Base-by-base conservation (phyloP, 1,140 invertebrate genomes). In the Pogonognathellus flavescens region DNA sequence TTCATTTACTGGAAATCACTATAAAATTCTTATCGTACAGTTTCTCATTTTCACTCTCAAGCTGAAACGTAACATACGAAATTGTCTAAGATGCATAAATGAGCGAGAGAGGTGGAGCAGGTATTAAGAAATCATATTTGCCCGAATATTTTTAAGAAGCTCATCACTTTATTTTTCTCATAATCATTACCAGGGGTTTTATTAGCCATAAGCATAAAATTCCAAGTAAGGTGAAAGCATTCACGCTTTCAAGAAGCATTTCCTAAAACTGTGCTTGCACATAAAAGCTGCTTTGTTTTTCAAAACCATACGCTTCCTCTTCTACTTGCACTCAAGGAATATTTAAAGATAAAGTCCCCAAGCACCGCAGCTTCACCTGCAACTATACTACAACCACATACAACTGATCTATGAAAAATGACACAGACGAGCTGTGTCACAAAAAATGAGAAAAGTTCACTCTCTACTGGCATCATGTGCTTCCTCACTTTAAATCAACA, bases 391-490 rank as follows among this genome's bases (percentile, higher is more conserved):
- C n/a, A n/a, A n/a, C n/a, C 31, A 41, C 6, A 1, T 41, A 41
- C 31, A 41, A 41, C 31, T 76, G 70, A 76, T 76, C 25, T 41
- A 76, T 76, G 70, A 76, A 76, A 76, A 76, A 76, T 76, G 70
- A 76, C 70, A 76, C 1, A 49, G 70, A 49, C 70, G 25, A 57
- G 82, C n/a, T n/a, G n/a, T 83, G 82, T 83, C 59, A 83, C 62
- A 31, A 83, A 62, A 83, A 83, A 83, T 83, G 82, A 57, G 62
- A 83, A 62, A 83, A 83, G 59, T 83, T 83, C 41, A 60, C 31
- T 41, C 31, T 41, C 31, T 41, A 13, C 25, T 76, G 70, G n/a
- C 70, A 66, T 76, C 41, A 49, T 76, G 41, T 76, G 70, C 70
- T 49, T 76, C 70, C 7, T 76, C 25, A 16, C 70, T n/a, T 76